Evolutionary conservation across 2,888 invertebrate genomes (phyloP).

Genomic region (Leptinotarsa juncta): DNA sequence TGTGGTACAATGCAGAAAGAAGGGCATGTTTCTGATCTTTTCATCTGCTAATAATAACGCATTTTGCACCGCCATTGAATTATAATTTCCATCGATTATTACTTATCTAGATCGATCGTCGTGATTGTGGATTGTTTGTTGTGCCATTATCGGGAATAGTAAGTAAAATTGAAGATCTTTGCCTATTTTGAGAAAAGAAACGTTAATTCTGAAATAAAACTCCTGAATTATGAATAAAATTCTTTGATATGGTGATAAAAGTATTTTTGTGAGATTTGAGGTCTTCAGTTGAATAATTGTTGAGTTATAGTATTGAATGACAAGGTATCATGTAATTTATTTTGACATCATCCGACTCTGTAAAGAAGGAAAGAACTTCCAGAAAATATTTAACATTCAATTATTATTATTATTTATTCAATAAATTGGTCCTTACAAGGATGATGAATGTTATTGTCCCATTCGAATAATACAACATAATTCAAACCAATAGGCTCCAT

Average conservation of each 20-base stretch:
- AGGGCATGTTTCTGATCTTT: neutral
- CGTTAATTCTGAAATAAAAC: neutral
- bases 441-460: neutral
- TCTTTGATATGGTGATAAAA: neutral
- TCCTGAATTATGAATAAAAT: neutral
- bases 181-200: neutral
- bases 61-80: neutral
- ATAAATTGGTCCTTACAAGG: too few species aligned
- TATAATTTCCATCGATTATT: neutral
- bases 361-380: neutral
- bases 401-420: too few species aligned
- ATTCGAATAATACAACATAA: neutral
- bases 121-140: neutral
- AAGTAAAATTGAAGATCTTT: conserved; percentile 2
- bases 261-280: neutral
- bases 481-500: neutral
- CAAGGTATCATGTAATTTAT: neutral
- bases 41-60: neutral
- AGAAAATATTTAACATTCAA: too few species aligned
- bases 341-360: neutral
- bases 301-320: neutral
- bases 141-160: conserved; percentile 7
- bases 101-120: neutral
- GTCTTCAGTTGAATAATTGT: neutral
- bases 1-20: too few species aligned